Conservation (phyloP, 2,113 vertebrate species). For the Petaurus breviceps region DNA sequence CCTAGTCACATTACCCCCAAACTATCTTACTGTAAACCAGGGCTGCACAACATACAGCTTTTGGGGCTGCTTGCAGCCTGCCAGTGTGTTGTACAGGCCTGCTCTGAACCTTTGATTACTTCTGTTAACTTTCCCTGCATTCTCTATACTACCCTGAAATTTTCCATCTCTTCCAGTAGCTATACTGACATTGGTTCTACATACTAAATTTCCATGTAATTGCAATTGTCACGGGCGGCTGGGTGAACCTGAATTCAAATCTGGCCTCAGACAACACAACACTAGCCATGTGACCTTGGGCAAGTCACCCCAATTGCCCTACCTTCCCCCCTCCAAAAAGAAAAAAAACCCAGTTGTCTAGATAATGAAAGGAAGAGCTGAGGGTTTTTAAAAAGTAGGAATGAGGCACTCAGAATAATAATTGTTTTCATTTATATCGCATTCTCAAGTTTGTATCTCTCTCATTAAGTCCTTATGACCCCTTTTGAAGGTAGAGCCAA, state of each 20-base stretch:
- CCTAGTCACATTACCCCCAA: background rate
- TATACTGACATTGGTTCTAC: background rate
- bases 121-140: background rate
- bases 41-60: too few species aligned
- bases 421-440: background rate
- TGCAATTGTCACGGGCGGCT: too few species aligned
- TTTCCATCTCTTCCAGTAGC: background rate
- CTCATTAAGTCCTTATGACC: background rate
- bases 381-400: background rate
- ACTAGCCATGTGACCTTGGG: too few species aligned
- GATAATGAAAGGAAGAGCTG: background rate
- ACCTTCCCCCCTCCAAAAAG: too few species aligned
- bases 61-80: too few species aligned
- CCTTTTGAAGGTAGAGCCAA: background rate
- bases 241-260: too few species aligned
- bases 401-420: background rate
- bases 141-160: background rate
- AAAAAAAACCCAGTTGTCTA: background rate
- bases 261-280: too few species aligned
- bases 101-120: background rate
- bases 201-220: background rate
- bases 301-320: too few species aligned
- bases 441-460: background rate
- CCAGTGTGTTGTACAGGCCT: too few species aligned
- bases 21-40: background rate